Evolutionary conservation across 1,140 invertebrate species (phyloP).

Genomic region (Leptinotarsa undecemlineata): DNA sequence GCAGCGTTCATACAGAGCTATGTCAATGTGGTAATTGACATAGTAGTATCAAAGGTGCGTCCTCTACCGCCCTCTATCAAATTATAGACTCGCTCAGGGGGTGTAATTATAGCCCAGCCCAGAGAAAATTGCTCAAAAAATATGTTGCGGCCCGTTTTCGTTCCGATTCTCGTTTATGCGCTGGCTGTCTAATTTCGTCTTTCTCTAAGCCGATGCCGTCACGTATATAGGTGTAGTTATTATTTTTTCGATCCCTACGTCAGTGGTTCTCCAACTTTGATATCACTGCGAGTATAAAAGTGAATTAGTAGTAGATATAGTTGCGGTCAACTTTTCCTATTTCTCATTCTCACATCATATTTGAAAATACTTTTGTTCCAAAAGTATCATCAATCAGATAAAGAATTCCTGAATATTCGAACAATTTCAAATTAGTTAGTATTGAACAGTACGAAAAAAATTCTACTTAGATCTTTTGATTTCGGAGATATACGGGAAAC

Average conservation of each 20-base stretch:
- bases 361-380: no score
- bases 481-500: no score
- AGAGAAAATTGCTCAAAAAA: slow-evolving; percentile 55
- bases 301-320: no score
- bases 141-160: slow-evolving; percentile 45
- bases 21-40: slow-evolving; percentile 52
- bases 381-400: no score
- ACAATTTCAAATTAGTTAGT: no score
- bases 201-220: slow-evolving; percentile 28
- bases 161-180: slow-evolving; percentile 31
- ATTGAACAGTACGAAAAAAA: no score
- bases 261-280: slow-evolving; percentile 9
- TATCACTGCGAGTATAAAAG: no score
- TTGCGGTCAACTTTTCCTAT: no score
- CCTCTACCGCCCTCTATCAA: slow-evolving; percentile 47
- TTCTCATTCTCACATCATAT: no score
- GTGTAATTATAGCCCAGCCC: slow-evolving; percentile 54
- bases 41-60: slow-evolving; percentile 54
- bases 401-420: no score
- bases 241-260: slow-evolving; percentile 19
- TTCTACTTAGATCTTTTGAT: no score
- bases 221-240: slow-evolving; percentile 23
- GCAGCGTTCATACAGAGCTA: slow-evolving; percentile 17
- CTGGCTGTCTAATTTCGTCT: slow-evolving; percentile 27
- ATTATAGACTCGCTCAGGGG: slow-evolving; percentile 51